These are phyloP conservation scores for Galagoides demidoff DNA, from an alignment of 2,797 vertebrate species.

Conservation along the genomic window DNA sequence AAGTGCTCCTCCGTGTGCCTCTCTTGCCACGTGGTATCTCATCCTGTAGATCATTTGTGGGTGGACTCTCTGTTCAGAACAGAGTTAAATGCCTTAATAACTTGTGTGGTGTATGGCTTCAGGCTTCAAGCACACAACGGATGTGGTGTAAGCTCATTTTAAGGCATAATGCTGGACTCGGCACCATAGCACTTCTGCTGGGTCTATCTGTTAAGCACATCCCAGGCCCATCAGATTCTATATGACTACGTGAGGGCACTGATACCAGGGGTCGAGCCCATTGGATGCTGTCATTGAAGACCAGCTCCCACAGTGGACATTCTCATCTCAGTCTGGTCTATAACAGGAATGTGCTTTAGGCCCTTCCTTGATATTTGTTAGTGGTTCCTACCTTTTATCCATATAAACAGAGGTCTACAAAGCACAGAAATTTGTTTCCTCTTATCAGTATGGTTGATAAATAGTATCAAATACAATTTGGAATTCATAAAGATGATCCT, in stretches of 20 bases:
- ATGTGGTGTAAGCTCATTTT: neutral
- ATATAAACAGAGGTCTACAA: neutral
- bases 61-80: neutral
- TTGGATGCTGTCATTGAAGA: neutral
- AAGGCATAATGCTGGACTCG: neutral
- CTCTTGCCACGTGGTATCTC: neutral
- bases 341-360: neutral
- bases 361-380: neutral
- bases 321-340: neutral
- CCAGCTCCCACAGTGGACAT: neutral
- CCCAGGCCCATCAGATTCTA: neutral
- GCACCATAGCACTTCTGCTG: neutral
- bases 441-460: neutral
- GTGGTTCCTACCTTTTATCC: neutral
- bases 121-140: neutral
- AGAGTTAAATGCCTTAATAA: neutral
- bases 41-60: neutral
- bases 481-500: neutral
- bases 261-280: neutral
- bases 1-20: neutral
- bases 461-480: neutral
- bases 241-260: rapidly evolving
- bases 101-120: neutral
- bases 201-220: neutral
- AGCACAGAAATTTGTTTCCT: neutral